Evolutionary conservation across 2,113 vertebrate genomes (phyloP).

Genomic region (Proteles cristata): DNA sequence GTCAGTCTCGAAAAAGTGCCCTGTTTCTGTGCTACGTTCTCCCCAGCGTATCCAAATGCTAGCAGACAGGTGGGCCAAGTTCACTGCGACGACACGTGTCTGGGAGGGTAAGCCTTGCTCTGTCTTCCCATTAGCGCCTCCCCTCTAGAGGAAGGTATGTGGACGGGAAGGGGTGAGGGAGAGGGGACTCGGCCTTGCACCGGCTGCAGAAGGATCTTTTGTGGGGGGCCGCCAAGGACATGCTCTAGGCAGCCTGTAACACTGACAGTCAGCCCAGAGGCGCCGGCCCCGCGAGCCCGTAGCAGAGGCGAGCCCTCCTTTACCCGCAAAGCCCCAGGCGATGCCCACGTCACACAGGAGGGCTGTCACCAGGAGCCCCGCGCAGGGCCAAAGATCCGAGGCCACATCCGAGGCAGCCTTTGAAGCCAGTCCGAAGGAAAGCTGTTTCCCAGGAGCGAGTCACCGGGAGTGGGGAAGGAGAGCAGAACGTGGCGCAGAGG

Average conservation of each 20-base stretch:
- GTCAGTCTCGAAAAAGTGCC: not conserved
- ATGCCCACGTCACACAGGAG: not conserved
- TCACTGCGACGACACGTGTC: not conserved
- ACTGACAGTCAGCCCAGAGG: not conserved
- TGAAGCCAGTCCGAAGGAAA: not conserved
- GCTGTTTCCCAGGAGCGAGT: too few species aligned
- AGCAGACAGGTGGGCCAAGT: not conserved
- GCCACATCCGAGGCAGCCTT: not conserved
- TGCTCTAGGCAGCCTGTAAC: not conserved
- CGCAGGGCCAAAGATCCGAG: not conserved
- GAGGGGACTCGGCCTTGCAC: not conserved
- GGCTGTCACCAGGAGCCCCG: too few species aligned
- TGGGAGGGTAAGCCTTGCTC: not conserved
- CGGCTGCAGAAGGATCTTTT: not conserved
- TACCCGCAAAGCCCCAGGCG: not conserved
- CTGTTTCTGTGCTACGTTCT: not conserved
- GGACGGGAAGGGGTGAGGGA: accelerated
- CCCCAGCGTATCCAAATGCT: not conserved
- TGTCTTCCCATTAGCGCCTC: not conserved
- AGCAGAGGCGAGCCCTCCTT: not conserved
- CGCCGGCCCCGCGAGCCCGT: not conserved
- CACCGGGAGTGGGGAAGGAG: too few species aligned
- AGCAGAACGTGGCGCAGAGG: too few species aligned
- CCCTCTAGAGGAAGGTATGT: not conserved
- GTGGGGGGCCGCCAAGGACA: not conserved